phyloP scores from a whole-genome alignment of 2,797 vertebrate genomes.

The Lithobates sylvaticus region DNA sequence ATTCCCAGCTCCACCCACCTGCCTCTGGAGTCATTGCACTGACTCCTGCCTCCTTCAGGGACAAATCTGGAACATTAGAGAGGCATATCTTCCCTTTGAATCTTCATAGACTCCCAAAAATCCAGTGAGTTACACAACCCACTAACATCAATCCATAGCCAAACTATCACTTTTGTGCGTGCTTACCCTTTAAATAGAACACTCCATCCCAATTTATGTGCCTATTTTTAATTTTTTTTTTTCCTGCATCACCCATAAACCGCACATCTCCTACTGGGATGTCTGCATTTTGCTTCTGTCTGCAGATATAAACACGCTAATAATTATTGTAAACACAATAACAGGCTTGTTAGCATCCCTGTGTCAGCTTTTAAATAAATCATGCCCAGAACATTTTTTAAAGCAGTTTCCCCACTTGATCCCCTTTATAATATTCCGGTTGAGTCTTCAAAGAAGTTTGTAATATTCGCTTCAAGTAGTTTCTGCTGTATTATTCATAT shows the following conservation, averaged over 20 bases:
- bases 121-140: neutral
- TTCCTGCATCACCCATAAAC: neutral
- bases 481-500: constrained; percentile 59
- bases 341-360: constrained; percentile 34
- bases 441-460: constrained; percentile 53
- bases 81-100: too few relatives aligned
- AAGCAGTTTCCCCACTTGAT: constrained; percentile 44
- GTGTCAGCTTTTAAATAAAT: constrained; percentile 45
- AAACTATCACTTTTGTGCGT: neutral
- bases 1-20: too few relatives aligned
- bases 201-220: neutral
- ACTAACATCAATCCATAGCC: neutral
- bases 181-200: neutral
- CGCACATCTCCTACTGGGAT: neutral
- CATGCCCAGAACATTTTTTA: constrained; percentile 23
- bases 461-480: constrained; percentile 47
- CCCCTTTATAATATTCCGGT: constrained; percentile 34
- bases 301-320: constrained; percentile 37
- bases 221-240: neutral
- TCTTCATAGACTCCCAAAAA: too few relatives aligned
- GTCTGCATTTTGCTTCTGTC: constrained; percentile 24
- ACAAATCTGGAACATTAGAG: too few relatives aligned
- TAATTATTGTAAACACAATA: constrained; percentile 56
- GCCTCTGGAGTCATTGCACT: too few relatives aligned
- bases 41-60: too few relatives aligned